These are phyloP conservation scores for Megaceryle alcyon DNA, from an alignment of 2,797 vertebrate species.

Conservation along the genomic window DNA sequence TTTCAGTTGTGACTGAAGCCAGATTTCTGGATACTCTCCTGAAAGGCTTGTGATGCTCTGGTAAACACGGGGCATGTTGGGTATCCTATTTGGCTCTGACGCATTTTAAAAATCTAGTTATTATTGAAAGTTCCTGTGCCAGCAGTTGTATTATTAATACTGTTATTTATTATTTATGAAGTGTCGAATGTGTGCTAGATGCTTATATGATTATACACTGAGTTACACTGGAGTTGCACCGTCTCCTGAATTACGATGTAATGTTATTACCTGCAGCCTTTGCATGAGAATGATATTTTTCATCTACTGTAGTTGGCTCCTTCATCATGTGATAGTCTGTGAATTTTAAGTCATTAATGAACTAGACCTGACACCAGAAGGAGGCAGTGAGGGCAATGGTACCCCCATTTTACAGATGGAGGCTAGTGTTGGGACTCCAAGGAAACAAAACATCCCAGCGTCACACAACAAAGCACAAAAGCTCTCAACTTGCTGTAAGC, in stretches of 20 bases:
- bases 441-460: neutral
- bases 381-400: neutral
- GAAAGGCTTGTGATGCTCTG: neutral
- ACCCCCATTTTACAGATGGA: neutral
- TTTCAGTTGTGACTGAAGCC: neutral
- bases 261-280: conserved; percentile 46
- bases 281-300: conserved; percentile 35
- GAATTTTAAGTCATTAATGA: neutral
- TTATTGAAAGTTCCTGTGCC: conserved; percentile 35
- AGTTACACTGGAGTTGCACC: conserved; percentile 1
- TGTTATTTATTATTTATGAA: conserved; percentile 67
- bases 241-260: conserved; percentile 20
- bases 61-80: neutral
- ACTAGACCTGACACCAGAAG: neutral
- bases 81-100: neutral
- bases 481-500: neutral
- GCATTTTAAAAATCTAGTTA: conserved; percentile 37
- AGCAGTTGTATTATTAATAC: conserved; percentile 58
- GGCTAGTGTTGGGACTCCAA: neutral
- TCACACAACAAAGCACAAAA: neutral
- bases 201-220: conserved; percentile 21
- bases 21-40: neutral
- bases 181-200: conserved; percentile 24
- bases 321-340: neutral
- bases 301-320: neutral